phyloP scores from a whole-genome alignment of 2,797 vertebrate species.

The Rhabdomys pumilio region DNA sequence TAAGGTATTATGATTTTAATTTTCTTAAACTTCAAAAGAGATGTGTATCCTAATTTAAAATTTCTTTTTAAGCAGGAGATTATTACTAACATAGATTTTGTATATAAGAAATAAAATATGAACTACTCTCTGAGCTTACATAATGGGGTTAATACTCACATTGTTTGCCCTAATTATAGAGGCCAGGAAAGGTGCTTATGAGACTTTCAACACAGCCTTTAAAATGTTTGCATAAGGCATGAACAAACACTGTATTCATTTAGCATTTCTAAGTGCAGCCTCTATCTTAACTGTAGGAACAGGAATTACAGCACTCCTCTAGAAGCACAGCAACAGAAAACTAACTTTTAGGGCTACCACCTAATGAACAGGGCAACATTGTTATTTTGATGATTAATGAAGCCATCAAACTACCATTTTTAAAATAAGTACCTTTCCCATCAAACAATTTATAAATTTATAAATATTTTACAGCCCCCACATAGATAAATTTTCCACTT shows the following conservation, averaged over 20 bases:
- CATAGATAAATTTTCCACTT: slow-evolving; percentile 51
- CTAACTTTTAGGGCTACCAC: slow-evolving; percentile 27
- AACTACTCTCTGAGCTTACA: slow-evolving; percentile 77
- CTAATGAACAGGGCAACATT: slow-evolving; percentile 44
- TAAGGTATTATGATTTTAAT: neutral
- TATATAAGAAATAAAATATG: slow-evolving; percentile 63
- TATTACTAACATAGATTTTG: slow-evolving; percentile 71
- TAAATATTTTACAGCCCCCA: slow-evolving; percentile 60
- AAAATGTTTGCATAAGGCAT: slow-evolving; percentile 41
- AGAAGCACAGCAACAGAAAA: slow-evolving; percentile 45
- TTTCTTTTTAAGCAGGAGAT: slow-evolving; percentile 64
- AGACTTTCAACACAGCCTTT: slow-evolving; percentile 42
- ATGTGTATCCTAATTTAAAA: slow-evolving; percentile 49
- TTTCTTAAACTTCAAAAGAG: slow-evolving; percentile 57
- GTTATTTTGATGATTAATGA: slow-evolving; percentile 59
- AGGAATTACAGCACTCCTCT: slow-evolving; percentile 13
- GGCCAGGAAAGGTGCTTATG: slow-evolving; percentile 40
- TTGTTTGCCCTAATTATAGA: slow-evolving; percentile 71
- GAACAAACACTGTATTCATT: slow-evolving; percentile 49
- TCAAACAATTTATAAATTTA: slow-evolving; percentile 32
- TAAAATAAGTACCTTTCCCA: slow-evolving; percentile 57
- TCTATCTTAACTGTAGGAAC: slow-evolving; percentile 27
- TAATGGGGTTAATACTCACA: slow-evolving; percentile 76
- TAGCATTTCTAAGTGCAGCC: slow-evolving; percentile 38
- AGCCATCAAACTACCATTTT: slow-evolving; percentile 63